phyloP scores from a whole-genome alignment of 1,140 invertebrate species.

The Drosophila kepulauana region DNA sequence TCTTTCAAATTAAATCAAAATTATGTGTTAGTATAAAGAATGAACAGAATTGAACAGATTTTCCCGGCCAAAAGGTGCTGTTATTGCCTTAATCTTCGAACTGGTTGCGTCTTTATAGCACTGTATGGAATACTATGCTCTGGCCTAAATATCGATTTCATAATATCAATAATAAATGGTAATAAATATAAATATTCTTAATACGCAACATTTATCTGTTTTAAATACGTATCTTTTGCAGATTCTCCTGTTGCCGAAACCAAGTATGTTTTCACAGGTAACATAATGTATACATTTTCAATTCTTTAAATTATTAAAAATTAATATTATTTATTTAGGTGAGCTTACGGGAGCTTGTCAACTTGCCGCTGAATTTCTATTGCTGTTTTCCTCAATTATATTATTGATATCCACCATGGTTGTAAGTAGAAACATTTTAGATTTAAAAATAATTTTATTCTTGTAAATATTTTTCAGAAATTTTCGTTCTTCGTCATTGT shows the following conservation, averaged over 20 bases:
- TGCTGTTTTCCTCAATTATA: not conserved
- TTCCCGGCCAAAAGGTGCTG: not conserved
- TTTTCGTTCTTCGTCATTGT: not conserved
- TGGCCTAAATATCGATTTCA: slow-evolving; percentile 4
- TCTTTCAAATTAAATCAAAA: slow-evolving; percentile 24
- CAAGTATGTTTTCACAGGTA: slow-evolving; percentile 6
- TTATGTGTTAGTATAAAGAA: not conserved
- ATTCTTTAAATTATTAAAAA: not conserved
- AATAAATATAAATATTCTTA: not conserved
- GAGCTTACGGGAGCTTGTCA: not conserved
- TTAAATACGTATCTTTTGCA: not conserved
- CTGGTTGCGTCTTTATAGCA: not conserved
- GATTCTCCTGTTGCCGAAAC: not conserved
- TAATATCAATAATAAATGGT: slow-evolving; percentile 6
- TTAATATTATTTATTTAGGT: not conserved
- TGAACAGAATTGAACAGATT: not conserved
- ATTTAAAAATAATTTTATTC: not conserved
- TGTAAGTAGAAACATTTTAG: not conserved
- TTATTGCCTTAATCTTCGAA: not conserved
- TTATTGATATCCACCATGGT: slow-evolving; percentile 5
- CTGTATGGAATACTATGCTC: not conserved
- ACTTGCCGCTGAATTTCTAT: slow-evolving; percentile 2
- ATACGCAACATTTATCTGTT: not conserved
- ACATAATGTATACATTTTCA: not conserved
- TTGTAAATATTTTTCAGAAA: not conserved